Evolutionary conservation across 2,888 invertebrate species (phyloP).

Genomic region (Pheosia gnoma): DNA sequence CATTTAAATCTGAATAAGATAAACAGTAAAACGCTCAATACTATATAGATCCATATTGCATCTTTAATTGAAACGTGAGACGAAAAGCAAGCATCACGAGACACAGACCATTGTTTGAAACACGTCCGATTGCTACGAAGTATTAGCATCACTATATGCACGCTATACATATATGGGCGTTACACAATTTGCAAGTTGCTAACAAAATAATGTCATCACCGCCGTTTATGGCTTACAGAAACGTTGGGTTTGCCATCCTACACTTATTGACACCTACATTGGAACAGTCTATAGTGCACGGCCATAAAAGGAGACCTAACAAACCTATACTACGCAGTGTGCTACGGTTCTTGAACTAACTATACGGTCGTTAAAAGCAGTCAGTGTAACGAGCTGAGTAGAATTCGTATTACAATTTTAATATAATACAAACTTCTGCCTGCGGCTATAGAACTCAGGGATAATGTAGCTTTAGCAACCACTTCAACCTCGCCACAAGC

Average conservation of each 20-base stretch:
- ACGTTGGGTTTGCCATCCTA: conserved; percentile 21
- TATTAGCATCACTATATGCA: neutral
- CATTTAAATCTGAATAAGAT: no score
- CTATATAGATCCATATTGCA: conserved; percentile 10
- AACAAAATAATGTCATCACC: conserved; percentile 2
- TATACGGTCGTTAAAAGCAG: neutral
- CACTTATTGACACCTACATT: conserved; percentile 26
- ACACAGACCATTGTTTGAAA: neutral
- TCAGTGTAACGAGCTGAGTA: neutral
- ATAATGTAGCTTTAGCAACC: no score
- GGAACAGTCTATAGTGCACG: conserved; percentile 8
- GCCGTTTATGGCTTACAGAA: neutral
- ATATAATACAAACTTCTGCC: no score
- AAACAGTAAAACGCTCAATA: conserved; percentile 20
- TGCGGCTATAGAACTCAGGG: no score
- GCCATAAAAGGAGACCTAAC: conserved; percentile 23
- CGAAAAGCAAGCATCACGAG: neutral
- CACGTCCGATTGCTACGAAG: neutral
- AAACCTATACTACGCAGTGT: neutral
- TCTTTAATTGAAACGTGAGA: conserved; percentile 12
- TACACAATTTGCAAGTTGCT: conserved; percentile 7
- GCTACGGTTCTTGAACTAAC: conserved; percentile 11
- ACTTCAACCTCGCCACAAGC: no score
- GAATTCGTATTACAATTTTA: neutral
- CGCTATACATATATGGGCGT: conserved; percentile 8